phyloP scores from a whole-genome alignment of 2,888 invertebrate genomes.

The Drosophila kanekoi region DNA sequence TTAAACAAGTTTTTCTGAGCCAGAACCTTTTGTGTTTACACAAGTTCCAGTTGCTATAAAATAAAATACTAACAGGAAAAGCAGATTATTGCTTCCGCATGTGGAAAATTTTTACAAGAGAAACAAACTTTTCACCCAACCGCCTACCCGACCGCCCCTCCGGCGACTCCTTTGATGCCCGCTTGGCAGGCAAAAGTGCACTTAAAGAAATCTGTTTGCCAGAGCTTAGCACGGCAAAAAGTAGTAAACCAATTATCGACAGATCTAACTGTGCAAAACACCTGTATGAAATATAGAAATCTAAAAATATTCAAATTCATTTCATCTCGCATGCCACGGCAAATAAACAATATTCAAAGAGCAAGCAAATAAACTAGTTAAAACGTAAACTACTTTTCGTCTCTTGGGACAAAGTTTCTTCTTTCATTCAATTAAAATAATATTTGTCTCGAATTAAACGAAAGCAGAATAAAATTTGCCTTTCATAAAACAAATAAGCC shows the following conservation, averaged over 20 bases:
- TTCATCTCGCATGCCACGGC: background rate
- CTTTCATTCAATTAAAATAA: background rate
- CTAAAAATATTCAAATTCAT: constrained; percentile 1
- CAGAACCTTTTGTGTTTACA: constrained; percentile 43
- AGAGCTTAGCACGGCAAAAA: constrained; percentile 3
- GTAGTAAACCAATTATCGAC: constrained; percentile 42
- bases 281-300: background rate
- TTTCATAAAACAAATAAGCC: background rate
- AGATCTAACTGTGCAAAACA: background rate
- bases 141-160: background rate
- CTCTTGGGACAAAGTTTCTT: background rate
- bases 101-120: constrained; percentile 40
- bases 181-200: constrained; percentile 36
- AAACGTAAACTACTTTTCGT: background rate
- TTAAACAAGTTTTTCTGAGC: constrained; percentile 37
- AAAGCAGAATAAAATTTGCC: background rate
- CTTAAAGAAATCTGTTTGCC: constrained; percentile 45
- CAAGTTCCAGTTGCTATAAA: constrained; percentile 41
- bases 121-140: constrained; percentile 21
- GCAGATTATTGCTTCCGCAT: constrained; percentile 73
- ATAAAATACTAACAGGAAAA: constrained; percentile 59
- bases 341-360: background rate
- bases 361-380: background rate
- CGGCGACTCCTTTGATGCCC: constrained; percentile 15
- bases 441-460: background rate